Evolutionary conservation across 2,888 invertebrate species (phyloP), one percentile per base, ranked within the genome.

Genomic region (Trichopoda pennipes): DNA sequence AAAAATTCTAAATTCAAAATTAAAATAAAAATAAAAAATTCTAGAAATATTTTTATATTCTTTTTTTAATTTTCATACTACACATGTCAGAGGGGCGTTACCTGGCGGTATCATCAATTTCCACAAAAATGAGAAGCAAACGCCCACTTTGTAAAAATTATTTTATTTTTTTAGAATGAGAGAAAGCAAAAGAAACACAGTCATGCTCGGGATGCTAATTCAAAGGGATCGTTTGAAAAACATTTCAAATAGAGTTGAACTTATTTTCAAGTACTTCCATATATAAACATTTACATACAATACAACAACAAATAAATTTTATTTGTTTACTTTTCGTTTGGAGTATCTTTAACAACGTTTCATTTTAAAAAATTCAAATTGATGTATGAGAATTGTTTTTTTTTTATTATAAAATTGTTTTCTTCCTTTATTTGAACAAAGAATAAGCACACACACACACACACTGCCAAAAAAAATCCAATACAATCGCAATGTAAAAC

Each of bases 401-500:
- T 53, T 23, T 61, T 53, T 28, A 23, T 51, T 0, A 21, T 14
- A 14, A 16, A 16, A 19, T 38, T 23, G 23, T 35, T 47, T 60
- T 66, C 51, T 55, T 56, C 55, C 35, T 56, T 66, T 16, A 19
- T 58, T 66, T 70, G 19, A 60, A 66, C 49, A 68, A 51, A 38
- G 49, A 66, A 38, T 10, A 38, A 66, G 58, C 55, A 35, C 44
- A 14, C 28, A 32, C 12, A 49, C 51, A 42, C 42, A 38, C 64
- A 56, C 47, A 64, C 35, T 53, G 51, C 9, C 35, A 19, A 53
- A 56, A 28, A 53, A 55, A 47, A 63, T 28, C 61, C 47, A 77
- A 72, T 64, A 80, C 80, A 84, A 81, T 84, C 64, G 63, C 68
- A 68, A 80, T 85, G 83, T 79, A 66, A 77, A 84, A 85, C 85